phyloP scores from a whole-genome alignment of 2,113 vertebrate genomes.

The Bubo scandiacus region DNA sequence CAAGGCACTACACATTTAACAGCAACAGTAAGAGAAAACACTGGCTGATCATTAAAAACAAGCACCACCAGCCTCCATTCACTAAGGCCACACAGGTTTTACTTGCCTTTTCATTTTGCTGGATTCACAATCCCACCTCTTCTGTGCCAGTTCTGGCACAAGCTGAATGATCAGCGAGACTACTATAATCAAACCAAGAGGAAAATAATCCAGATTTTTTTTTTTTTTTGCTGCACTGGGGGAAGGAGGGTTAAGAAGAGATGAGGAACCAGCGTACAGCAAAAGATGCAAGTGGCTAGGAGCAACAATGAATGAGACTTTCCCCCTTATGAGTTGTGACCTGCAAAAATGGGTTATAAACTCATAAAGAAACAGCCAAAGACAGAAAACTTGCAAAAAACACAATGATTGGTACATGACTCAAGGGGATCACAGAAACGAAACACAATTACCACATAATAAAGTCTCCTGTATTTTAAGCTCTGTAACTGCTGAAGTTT shows the following conservation, averaged over 20 bases:
- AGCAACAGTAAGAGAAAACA: not conserved
- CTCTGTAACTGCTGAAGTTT: not conserved
- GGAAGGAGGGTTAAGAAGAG: not conserved
- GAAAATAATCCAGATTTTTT: not conserved
- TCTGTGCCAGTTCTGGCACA: not conserved
- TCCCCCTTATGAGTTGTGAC: not conserved
- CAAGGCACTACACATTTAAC: not conserved
- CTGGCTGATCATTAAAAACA: not conserved
- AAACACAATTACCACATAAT: not conserved
- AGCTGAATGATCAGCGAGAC: rapidly evolving
- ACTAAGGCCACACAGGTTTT: not conserved
- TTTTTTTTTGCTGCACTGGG: not conserved
- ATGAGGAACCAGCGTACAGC: not conserved
- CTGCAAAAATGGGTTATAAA: not conserved
- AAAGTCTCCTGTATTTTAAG: not conserved
- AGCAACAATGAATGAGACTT: not conserved
- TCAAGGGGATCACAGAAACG: not conserved
- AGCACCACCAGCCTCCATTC: not conserved
- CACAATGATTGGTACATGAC: not conserved
- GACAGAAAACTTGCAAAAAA: not conserved
- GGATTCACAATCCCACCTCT: not conserved
- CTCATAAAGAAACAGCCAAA: not conserved
- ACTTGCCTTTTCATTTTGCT: not conserved
- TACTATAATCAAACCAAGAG: not conserved
- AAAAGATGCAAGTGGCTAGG: not conserved